A percentile compares a stretch with the other conserved stretches of the same genome.
Conservation (phyloP, 2,888 invertebrate genomes). For the Drosophila helvetica region DNA sequence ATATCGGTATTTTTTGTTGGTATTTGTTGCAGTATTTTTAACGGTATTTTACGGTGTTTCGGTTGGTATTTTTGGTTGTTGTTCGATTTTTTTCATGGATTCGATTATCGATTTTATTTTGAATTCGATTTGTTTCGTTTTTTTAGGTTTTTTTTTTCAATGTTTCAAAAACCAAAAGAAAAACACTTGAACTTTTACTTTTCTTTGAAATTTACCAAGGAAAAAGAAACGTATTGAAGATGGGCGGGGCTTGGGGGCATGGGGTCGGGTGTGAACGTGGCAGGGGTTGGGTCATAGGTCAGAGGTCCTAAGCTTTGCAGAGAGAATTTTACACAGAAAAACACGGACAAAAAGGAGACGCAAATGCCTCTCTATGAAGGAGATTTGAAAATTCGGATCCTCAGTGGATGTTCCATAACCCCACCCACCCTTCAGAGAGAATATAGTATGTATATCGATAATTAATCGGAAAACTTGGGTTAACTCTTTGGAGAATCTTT, state of each 20-base stretch:
- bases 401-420: not conserved
- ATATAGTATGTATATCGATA: not conserved
- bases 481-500: not conserved
- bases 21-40: constrained; percentile 4
- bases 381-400: not conserved
- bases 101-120: constrained; percentile 20
- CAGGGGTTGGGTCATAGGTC: not conserved
- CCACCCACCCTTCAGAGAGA: not conserved
- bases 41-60: constrained; percentile 22
- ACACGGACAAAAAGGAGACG: not conserved
- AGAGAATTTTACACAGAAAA: not conserved
- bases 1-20: constrained; percentile 14
- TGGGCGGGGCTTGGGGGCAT: constrained; percentile 8
- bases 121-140: constrained; percentile 1
- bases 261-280: not conserved
- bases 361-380: not conserved
- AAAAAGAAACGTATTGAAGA: constrained; percentile 20
- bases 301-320: not conserved
- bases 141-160: constrained; percentile 23
- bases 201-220: constrained; percentile 23
- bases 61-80: constrained; percentile 13
- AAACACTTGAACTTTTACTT: constrained; percentile 68
- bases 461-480: not conserved
- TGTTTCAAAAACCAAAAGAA: constrained; percentile 52
- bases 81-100: constrained; percentile 4